Evolutionary conservation across 2,888 invertebrate genomes (phyloP).

Genomic region (Pristionchus entomophagus): DNA sequence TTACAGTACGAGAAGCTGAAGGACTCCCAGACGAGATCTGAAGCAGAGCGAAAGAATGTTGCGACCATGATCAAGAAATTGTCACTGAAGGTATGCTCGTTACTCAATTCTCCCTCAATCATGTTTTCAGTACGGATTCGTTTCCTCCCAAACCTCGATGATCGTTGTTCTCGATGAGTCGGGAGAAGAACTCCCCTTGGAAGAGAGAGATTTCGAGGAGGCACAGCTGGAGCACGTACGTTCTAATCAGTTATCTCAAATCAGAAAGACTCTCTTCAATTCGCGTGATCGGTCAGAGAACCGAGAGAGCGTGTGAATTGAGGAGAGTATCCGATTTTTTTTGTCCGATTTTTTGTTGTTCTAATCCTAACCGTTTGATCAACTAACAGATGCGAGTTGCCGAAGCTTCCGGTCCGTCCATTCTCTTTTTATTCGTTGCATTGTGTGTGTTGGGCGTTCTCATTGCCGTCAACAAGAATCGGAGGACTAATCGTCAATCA

Average conservation of each 20-base stretch:
- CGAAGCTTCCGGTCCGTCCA: constrained; percentile 41
- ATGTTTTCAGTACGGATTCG: constrained; percentile 51
- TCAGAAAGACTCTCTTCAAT: too few relatives aligned
- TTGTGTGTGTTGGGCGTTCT: background rate
- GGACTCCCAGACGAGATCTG: constrained; percentile 23
- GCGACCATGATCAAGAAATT: constrained; percentile 47
- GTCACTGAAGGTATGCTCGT: constrained; percentile 44
- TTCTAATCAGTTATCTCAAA: too few relatives aligned
- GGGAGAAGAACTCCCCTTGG: constrained; percentile 25
- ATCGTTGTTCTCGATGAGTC: constrained; percentile 46
- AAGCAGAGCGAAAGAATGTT: constrained; percentile 47
- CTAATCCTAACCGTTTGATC: background rate
- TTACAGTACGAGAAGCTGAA: constrained; percentile 47
- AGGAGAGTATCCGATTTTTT: too few relatives aligned
- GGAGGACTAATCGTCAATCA: constrained; percentile 19
- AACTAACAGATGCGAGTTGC: constrained; percentile 35
- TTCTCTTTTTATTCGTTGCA: background rate
- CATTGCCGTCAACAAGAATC: background rate
- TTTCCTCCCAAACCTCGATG: constrained; percentile 51
- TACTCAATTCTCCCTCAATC: background rate
- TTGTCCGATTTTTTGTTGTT: background rate
- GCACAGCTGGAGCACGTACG: constrained; percentile 17
- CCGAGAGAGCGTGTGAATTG: too few relatives aligned
- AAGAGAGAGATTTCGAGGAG: constrained; percentile 43
- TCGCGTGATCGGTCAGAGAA: too few relatives aligned